Conservation (phyloP, 2,888 invertebrate genomes). For the Agriopis leucophaearia region DNA sequence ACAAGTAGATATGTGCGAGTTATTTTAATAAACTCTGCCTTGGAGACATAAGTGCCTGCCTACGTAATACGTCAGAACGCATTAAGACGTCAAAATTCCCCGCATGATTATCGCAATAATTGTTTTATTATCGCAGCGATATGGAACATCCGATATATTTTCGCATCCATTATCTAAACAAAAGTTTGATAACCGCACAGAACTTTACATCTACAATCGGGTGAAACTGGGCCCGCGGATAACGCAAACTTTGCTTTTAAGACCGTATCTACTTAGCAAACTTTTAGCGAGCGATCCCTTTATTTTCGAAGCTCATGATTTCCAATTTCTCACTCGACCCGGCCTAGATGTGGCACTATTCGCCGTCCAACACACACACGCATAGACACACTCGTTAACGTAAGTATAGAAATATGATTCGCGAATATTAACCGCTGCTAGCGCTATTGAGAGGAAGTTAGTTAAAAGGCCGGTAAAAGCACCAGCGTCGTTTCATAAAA, state of each 20-base stretch:
- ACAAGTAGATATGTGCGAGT: background rate
- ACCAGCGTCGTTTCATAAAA: slow-evolving; percentile 56
- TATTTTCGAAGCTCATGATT: slow-evolving; percentile 56
- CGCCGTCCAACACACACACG: slow-evolving; percentile 1
- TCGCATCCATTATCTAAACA: slow-evolving; percentile 30
- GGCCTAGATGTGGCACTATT: slow-evolving; percentile 42
- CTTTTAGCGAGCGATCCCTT: slow-evolving; percentile 57
- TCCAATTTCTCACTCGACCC: slow-evolving; percentile 50
- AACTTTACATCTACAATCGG: slow-evolving; percentile 42
- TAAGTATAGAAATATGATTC: slow-evolving; percentile 43
- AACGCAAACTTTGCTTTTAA: slow-evolving; percentile 65
- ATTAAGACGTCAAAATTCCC: slow-evolving; percentile 2
- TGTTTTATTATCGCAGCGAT: slow-evolving; percentile 17
- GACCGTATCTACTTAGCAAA: slow-evolving; percentile 57
- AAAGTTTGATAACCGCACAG: slow-evolving; percentile 43
- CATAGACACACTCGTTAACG: slow-evolving; percentile 15
- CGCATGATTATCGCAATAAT: slow-evolving; percentile 17
- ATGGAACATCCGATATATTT: slow-evolving; percentile 25
- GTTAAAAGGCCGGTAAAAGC: slow-evolving; percentile 51
- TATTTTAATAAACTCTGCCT: background rate
- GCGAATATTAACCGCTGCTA: slow-evolving; percentile 47
- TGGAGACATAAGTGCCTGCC: background rate
- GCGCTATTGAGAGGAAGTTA: slow-evolving; percentile 51
- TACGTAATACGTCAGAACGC: background rate
- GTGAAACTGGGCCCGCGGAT: slow-evolving; percentile 46